Conservation (phyloP, 2,888 invertebrate genomes). For the Hofmannophila pseudospretella region DNA sequence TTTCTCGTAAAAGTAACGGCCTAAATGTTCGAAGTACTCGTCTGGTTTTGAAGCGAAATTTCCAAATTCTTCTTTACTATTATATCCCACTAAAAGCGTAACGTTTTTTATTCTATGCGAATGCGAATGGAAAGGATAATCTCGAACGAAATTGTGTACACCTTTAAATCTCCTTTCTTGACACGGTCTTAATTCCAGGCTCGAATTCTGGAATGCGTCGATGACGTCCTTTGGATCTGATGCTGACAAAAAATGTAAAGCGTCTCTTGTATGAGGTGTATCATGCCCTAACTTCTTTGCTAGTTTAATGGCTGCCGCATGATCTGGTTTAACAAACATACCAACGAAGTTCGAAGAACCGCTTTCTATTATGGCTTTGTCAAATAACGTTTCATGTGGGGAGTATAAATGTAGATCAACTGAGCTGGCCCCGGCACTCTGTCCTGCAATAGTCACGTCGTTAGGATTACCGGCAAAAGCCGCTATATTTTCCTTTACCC, state of each 20-base stretch:
- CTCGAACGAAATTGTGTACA: constrained; percentile 25
- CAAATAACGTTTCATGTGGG: too few relatives aligned
- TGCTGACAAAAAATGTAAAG: constrained; percentile 32
- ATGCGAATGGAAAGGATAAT: constrained; percentile 23
- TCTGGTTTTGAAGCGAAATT: constrained; percentile 22
- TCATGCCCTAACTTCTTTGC: too few relatives aligned
- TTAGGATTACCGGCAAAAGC: too few relatives aligned
- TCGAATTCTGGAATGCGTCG: constrained; percentile 24
- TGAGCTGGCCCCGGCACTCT: too few relatives aligned
- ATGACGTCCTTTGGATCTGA: constrained; percentile 32
- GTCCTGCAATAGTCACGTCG: too few relatives aligned
- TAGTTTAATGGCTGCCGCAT: too few relatives aligned
- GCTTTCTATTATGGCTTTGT: too few relatives aligned
- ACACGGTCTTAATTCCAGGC: constrained; percentile 28
- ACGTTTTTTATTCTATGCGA: constrained; percentile 22
- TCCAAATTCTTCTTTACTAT: constrained; percentile 35
- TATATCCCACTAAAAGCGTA: constrained; percentile 37
- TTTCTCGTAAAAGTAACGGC: constrained; percentile 14
- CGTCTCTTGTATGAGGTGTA: constrained; percentile 8
- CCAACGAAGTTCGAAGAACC: too few relatives aligned
- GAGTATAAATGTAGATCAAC: too few relatives aligned
- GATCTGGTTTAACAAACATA: too few relatives aligned
- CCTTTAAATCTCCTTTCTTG: constrained; percentile 30
- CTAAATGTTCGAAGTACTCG: constrained; percentile 18
- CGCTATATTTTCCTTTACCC: too few relatives aligned